Conservation (phyloP, 2,888 invertebrate species). For the Isoperla grammatica region DNA sequence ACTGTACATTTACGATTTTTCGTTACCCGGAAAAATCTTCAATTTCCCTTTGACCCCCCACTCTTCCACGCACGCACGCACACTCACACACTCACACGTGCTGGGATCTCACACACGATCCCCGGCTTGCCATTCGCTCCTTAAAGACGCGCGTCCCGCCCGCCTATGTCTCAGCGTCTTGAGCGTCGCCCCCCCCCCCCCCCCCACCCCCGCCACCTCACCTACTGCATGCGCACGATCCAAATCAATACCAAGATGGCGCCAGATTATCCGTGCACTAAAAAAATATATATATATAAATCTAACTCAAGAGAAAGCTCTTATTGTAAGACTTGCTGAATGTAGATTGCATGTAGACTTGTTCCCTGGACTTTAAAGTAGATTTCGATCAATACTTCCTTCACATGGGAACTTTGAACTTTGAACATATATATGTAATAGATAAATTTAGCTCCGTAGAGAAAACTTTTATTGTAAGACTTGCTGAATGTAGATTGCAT, state of each 20-base stretch:
- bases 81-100: not conserved
- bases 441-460: not conserved
- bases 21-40: too few species aligned
- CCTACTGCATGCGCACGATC: not conserved
- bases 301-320: not conserved
- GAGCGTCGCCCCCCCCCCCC: not conserved
- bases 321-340: not conserved
- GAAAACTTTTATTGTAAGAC: not conserved
- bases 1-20: too few species aligned
- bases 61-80: not conserved
- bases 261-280: not conserved
- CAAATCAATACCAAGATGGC: slow-evolving; percentile 14
- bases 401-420: too few species aligned
- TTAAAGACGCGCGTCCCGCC: not conserved
- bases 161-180: not conserved
- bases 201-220: not conserved
- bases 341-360: too few species aligned
- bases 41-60: not conserved
- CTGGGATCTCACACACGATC: not conserved
- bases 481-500: too few species aligned
- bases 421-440: not conserved
- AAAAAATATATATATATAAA: not conserved
- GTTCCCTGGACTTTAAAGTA: too few species aligned
- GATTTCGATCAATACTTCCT: too few species aligned
- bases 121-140: not conserved